phyloP scores from a whole-genome alignment of 2,888 invertebrate species.

The Mylabris sibirica region DNA sequence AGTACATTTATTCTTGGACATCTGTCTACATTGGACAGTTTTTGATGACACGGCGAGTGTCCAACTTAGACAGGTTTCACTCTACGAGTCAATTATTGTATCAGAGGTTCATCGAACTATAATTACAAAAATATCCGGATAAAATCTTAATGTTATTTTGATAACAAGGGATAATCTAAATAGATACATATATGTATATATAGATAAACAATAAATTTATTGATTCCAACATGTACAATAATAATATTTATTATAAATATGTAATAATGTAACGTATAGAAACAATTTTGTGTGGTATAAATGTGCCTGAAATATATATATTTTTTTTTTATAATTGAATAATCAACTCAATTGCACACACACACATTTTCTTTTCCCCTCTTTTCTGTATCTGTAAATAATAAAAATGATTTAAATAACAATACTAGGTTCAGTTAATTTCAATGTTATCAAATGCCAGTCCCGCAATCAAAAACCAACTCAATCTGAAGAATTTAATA shows the following conservation, averaged over 20 bases:
- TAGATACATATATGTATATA: no score
- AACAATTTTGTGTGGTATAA: conserved; percentile 35
- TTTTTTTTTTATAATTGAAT: conserved; percentile 30
- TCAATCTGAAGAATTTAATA: conserved; percentile 35
- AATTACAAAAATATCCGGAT: neutral
- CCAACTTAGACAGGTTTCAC: no score
- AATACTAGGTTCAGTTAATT: conserved; percentile 23
- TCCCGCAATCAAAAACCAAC: conserved; percentile 25
- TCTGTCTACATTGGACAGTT: no score
- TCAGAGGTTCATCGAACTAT: conserved; percentile 1
- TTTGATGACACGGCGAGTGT: no score
- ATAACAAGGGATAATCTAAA: conserved; percentile 22
- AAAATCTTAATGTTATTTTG: neutral
- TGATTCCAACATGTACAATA: conserved; percentile 39
- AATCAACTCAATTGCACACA: no score
- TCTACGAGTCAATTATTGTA: neutral
- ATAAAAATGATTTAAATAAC: conserved; percentile 28
- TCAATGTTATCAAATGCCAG: conserved; percentile 28
- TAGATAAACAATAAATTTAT: conserved; percentile 39
- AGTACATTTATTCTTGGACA: no score
- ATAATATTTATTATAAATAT: conserved; percentile 28
- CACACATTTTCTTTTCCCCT: no score
- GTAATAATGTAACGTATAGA: conserved; percentile 13
- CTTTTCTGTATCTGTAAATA: conserved; percentile 29
- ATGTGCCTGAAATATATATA: conserved; percentile 37